A percentile compares a stretch with the other conserved stretches of the same genome.
These are phyloP conservation scores for Aldabrachelys gigantea DNA, from an alignment of 2,113 vertebrate genomes.

Conservation along the genomic window DNA sequence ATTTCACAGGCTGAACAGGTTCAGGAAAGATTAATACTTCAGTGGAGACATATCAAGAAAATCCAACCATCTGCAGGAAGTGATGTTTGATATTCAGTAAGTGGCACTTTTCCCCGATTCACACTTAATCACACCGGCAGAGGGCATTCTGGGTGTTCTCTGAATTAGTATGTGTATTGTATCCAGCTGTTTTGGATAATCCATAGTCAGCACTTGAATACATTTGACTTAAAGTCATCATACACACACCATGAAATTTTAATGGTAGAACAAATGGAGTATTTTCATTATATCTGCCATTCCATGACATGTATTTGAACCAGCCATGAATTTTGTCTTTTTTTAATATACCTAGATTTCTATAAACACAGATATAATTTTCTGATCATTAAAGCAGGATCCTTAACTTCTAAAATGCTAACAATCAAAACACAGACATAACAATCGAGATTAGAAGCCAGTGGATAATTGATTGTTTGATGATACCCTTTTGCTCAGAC, in stretches of 20 bases:
- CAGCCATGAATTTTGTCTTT: neutral
- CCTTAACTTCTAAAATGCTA: conserved; percentile 37
- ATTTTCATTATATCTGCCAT: conserved; percentile 13
- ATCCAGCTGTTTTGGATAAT: conserved; percentile 44
- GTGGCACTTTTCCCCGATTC: neutral
- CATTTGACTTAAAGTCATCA: conserved; percentile 44
- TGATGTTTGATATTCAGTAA: conserved; percentile 3
- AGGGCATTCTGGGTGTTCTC: conserved; percentile 9
- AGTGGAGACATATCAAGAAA: neutral
- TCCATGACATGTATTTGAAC: conserved; percentile 26
- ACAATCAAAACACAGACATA: neutral
- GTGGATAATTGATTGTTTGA: conserved; percentile 55
- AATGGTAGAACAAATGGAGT: conserved; percentile 9
- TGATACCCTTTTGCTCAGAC: conserved; percentile 31
- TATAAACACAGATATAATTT: conserved; percentile 30
- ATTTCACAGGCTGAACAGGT: too few relatives aligned
- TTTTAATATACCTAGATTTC: neutral
- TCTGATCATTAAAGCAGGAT: conserved; percentile 17
- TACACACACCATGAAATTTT: conserved; percentile 40
- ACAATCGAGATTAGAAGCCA: conserved; percentile 59
- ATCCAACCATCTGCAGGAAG: neutral
- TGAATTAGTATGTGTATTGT: neutral
- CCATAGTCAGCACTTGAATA: conserved; percentile 42
- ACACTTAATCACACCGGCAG: neutral
- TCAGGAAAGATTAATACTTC: neutral